Percentiles rank a stretch among this genome's conserved stretches.
phyloP scores from a whole-genome alignment of 2,888 invertebrate genomes.

The Nemotelus nigrinus region DNA sequence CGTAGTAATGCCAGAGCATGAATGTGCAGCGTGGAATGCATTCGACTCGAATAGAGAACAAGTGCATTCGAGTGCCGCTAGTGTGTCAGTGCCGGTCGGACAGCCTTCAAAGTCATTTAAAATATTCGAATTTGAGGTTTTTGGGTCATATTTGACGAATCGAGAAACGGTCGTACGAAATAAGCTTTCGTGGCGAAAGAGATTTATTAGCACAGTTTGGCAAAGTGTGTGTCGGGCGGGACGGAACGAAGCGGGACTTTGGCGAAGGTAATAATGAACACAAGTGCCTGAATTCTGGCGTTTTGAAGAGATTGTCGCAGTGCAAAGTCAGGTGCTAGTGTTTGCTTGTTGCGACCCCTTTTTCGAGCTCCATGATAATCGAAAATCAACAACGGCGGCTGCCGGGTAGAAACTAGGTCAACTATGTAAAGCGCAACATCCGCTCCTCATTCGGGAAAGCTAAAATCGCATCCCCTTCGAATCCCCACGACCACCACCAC shows the following conservation, averaged over 20 bases:
- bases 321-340: too few species aligned
- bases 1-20: slow-evolving; percentile 13
- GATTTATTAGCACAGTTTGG: background rate
- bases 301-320: too few species aligned
- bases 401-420: slow-evolving; percentile 38
- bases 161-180: background rate
- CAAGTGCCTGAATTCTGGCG: too few species aligned
- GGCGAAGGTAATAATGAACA: too few species aligned
- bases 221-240: background rate
- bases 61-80: slow-evolving; percentile 39
- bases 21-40: slow-evolving; percentile 31
- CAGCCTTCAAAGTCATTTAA: slow-evolving; percentile 37
- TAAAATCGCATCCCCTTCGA: slow-evolving; percentile 28
- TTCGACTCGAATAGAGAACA: slow-evolving; percentile 34
- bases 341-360: background rate
- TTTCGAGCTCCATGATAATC: background rate
- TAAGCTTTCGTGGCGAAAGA: slow-evolving; percentile 9
- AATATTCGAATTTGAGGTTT: slow-evolving; percentile 25
- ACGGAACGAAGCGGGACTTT: too few species aligned
- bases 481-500: background rate
- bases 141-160: slow-evolving; percentile 23
- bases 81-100: slow-evolving; percentile 37
- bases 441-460: slow-evolving; percentile 8
- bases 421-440: slow-evolving; percentile 43
- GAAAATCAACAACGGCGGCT: slow-evolving; percentile 1